Evolutionary conservation across 2,113 vertebrate species (phyloP).

Genomic region (Engraulis encrasicolus): DNA sequence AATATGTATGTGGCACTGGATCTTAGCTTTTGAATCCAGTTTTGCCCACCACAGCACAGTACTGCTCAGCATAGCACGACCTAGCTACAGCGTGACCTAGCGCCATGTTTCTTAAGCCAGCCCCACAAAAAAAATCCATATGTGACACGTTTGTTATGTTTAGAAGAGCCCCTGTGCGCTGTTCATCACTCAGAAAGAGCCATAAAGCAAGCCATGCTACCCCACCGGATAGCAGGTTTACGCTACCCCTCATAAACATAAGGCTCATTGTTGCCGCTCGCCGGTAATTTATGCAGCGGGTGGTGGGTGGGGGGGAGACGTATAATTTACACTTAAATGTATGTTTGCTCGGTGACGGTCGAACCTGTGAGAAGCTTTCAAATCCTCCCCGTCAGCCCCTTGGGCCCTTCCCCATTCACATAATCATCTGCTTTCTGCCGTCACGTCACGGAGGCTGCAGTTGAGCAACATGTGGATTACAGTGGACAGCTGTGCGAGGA

Average conservation of each 20-base stretch:
- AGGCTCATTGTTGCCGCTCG: conserved; percentile 8
- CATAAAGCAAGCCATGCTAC: not conserved
- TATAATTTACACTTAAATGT: not conserved
- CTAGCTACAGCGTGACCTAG: too few species aligned
- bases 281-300: not conserved
- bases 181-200: not conserved
- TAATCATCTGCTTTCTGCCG: not conserved
- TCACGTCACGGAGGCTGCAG: not conserved
- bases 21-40: too few species aligned
- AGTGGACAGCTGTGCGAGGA: not conserved
- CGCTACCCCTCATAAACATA: not conserved
- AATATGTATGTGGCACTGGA: too few species aligned
- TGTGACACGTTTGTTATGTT: conserved; percentile 12
- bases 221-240: not conserved
- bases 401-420: not conserved
- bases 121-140: not conserved
- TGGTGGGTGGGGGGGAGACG: too few species aligned
- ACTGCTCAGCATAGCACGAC: too few species aligned
- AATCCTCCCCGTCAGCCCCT: not conserved
- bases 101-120: not conserved
- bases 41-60: too few species aligned
- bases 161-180: not conserved
- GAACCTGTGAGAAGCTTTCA: not conserved
- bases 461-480: not conserved
- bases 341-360: not conserved